Evolutionary conservation across 2,888 invertebrate genomes (phyloP), one percentile per base, ranked within the genome.

Genomic region (Habrosyne pyritoides): DNA sequence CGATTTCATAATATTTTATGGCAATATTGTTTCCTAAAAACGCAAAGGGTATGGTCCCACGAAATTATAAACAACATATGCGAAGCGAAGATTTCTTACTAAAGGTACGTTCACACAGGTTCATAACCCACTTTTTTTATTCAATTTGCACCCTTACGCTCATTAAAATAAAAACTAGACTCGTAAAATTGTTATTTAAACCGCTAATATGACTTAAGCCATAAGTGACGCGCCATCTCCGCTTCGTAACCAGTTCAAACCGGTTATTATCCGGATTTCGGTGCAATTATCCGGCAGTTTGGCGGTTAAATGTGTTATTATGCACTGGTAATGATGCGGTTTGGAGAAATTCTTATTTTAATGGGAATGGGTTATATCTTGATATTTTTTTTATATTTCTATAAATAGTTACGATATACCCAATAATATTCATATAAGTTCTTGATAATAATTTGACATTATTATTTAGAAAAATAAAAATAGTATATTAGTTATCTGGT

Each of bases 251-350:
- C 28, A 28, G 50, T 28, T 14, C 28, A 28, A 50, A 28, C 50
- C 50, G 22, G 50, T 50, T 50, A 50, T 50, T 50, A 50, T 50
- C 50, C 28, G 50, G 50, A 28, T 50, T 50, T 28, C 28, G 28
- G 28, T 50, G 50, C 50, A 50, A 50, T 50, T 50, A 50, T 50
- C 50, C 50, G 28, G 50, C 28, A 50, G n/a, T 50, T 50, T 50
- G 50, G 18, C 21, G 50, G 50, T 2, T 28, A 12, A 28, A 50
- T 10, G 50, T 28, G 18, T 50, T 14, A 14, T 28, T 50, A 50
- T 24, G 21, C 22, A 26, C 18, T 42, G 42, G 24, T 24, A 48
- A 48, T 24, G n/a, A 50, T 28, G 28, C 10, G 14, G 22, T 28
- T 28, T 18, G 26, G 50, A 28, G 50, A 50, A 21, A 18, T 21